These are phyloP conservation scores for Wiebesia pumilae DNA, from an alignment of 1,140 invertebrate species.

Conservation along the genomic window DNA sequence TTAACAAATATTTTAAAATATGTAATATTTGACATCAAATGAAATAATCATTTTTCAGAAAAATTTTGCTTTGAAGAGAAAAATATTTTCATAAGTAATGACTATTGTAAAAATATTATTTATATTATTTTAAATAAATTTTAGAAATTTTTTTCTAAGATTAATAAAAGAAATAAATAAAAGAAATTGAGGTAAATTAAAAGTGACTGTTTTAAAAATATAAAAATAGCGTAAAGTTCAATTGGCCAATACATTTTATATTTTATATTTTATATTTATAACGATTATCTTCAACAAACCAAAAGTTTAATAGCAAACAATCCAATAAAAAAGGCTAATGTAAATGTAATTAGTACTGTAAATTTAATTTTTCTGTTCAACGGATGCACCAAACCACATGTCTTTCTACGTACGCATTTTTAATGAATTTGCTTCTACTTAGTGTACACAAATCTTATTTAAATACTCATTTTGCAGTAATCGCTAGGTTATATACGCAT, in stretches of 20 bases:
- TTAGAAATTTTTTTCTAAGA: too few species aligned
- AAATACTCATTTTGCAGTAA: constrained; percentile 17
- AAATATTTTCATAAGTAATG: too few species aligned
- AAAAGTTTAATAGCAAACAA: neutral
- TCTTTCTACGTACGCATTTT: neutral
- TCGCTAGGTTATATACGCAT: neutral
- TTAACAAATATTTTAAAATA: too few species aligned
- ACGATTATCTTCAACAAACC: neutral
- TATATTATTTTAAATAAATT: too few species aligned
- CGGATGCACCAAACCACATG: neutral
- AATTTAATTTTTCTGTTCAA: neutral
- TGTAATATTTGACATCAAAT: too few species aligned
- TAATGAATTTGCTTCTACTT: constrained; percentile 4
- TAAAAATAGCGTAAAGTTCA: neutral
- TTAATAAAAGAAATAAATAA: too few species aligned
- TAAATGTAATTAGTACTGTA: constrained; percentile 1
- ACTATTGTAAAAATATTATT: too few species aligned
- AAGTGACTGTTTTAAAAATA: neutral
- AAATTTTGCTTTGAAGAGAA: too few species aligned
- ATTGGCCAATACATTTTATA: neutral
- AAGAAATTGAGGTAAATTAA: neutral
- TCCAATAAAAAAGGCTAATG: neutral
- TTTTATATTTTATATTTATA: neutral
- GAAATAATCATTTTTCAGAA: too few species aligned
- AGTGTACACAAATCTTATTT: constrained; percentile 12